phyloP scores from a whole-genome alignment of 1,140 invertebrate genomes.

The Orius laevigatus region DNA sequence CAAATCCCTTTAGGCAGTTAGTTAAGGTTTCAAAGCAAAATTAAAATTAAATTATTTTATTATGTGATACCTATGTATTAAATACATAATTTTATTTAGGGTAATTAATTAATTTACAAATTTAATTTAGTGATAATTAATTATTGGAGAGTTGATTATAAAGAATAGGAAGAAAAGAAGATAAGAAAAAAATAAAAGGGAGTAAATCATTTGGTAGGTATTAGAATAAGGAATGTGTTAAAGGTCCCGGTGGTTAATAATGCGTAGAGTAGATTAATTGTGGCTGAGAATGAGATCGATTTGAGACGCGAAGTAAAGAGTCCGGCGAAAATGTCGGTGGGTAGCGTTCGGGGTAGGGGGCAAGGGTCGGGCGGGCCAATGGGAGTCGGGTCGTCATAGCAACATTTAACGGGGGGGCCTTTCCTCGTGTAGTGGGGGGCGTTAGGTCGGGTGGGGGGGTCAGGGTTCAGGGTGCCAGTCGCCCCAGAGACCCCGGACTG shows the following conservation, averaged over 20 bases:
- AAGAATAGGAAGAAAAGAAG: neutral
- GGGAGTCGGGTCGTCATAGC: slow-evolving; percentile 10
- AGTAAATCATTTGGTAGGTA: neutral
- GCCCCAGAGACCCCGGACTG: neutral
- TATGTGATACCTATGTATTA: no score
- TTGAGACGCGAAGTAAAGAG: slow-evolving; percentile 10
- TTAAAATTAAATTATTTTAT: no score
- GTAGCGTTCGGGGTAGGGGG: slow-evolving; percentile 11
- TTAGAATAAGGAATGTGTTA: neutral
- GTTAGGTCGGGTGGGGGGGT: neutral
- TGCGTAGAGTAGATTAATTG: slow-evolving; percentile 1
- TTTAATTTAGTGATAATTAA: neutral
- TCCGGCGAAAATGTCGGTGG: slow-evolving; percentile 8
- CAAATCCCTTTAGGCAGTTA: no score
- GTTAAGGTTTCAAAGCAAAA: no score
- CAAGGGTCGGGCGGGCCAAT: slow-evolving; percentile 13
- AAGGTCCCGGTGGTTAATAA: neutral
- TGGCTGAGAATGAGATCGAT: slow-evolving; percentile 7
- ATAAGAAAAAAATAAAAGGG: neutral
- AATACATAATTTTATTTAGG: no score
- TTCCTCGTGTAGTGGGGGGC: slow-evolving; percentile 1
- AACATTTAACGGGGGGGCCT: slow-evolving; percentile 6
- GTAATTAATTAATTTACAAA: neutral
- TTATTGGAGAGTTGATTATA: neutral
- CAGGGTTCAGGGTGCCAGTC: neutral